Base-by-base conservation (phyloP, 2,888 invertebrate species). In the Napeogenes sylphis region DNA sequence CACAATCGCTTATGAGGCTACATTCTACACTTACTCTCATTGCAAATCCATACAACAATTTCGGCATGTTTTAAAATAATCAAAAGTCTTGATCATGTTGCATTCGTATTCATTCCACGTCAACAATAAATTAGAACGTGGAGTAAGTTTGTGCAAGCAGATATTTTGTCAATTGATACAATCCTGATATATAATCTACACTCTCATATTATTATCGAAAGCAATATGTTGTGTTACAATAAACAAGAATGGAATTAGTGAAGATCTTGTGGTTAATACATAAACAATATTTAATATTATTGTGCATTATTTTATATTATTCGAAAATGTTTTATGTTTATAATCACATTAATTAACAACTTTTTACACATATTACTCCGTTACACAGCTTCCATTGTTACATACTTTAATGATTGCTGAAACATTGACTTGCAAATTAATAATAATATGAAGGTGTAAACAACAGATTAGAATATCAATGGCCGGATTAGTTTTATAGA, bases 341-440 rank as follows among this genome's bases (percentile, higher is more conserved):
- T 5, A 35, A 35, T 35, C 35, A 5, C 35, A 35, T 35, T 35
- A 35, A 35, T 6, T 35, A 5, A 35, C 4, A 55, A 65, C 65
- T 64, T 63, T 62, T 64, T 64, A 63, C 55, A 57, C 46, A 21
- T 21, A 46, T 3, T 63, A 56, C 51, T 64, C 65, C 62, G 61
- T 62, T 62, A 65, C 64, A 68, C 61, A 63, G 59, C 63, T 68
- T 46, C 58, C 57, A 60, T 62, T 59, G 63, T 65, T 46, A 55
- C 45, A 35, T 46, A 59, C 54, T 65, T 63, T 62, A 6, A 42
- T 42, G 53, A 62, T 59, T 38, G 61, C 42, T 55, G 30, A 3
- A 30, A 35, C 6, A 12, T 61, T 56, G 55, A 59, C 53, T 47
- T 58, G 56, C 64, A 63, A 63, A 62, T 62, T 42, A 58, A 42